Base-by-base conservation (phyloP, 2,797 vertebrate species). In the Parotocinclus haroldoi region DNA sequence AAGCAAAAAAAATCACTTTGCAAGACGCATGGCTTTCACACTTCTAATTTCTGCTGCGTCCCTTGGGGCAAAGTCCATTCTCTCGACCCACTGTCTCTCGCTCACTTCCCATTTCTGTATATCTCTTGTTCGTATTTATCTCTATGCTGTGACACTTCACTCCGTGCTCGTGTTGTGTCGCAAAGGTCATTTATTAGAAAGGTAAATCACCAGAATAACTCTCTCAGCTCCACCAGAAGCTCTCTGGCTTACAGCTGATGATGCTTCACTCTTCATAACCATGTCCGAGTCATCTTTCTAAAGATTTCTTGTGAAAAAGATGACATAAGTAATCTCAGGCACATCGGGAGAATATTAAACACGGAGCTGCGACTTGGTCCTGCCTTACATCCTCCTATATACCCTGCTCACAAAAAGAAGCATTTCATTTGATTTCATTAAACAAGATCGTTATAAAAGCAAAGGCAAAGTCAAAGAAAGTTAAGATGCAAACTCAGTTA, bases 141-240 rank as follows among this genome's bases (percentile, higher is more conserved):
- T 71, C 44, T 55, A 59, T 16, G 7, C 57, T 19, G 48, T 16
- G 58, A 64, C 53, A 61, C 57, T 62, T 55, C 56, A 18, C 17
- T 71, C 74, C 61, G 75, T 50, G 9, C 54, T 68, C 50, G 39
- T 51, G 60, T 42, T 54, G 58, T 38, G 39, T 60, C 36, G 48
- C 44, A 66, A 58, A 50, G 55, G 57, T 55, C 39, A 73, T 76
- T 73, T 75, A 71, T 64, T 56, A 66, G 40, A 50, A 18, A 49
- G 53, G 45, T 73, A 71, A 71, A 76, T 76, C 63, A 72, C 37
- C 27, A 51, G 27, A 40, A 56, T 63, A 58, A 65, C 64, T 58
- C 64, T 58, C 59, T 67, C 27, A 27, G 27, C 27, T n/a, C n/a
- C 69, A 73, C 72, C 58, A 73, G 71, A 66, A 58, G 66, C 50